Evolutionary conservation across 2,797 vertebrate genomes (phyloP).

Genomic region (Poecilia wingei): DNA sequence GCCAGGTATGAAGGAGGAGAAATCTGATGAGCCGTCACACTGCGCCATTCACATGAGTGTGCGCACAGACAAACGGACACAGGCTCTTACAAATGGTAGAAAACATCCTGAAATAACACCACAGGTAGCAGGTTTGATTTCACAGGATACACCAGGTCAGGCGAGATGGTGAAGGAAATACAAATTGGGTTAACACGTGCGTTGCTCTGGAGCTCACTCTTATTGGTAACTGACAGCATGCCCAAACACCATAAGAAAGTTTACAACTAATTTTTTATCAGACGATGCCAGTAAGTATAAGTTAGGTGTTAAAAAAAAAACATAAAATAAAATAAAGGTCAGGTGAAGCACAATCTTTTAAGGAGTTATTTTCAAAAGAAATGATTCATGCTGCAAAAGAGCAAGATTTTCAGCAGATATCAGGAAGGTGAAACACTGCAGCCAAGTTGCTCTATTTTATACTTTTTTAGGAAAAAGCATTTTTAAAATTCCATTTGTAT

Average conservation of each 20-base stretch:
- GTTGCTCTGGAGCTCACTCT: slow-evolving; percentile 32
- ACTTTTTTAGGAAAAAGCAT: neutral
- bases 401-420: neutral
- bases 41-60: slow-evolving; percentile 54
- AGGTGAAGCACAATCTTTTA: neutral
- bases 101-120: slow-evolving; percentile 87
- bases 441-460: neutral
- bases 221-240: neutral
- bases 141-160: slow-evolving; percentile 79
- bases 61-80: slow-evolving; percentile 33
- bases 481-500: neutral
- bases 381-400: neutral
- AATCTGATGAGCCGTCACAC: slow-evolving; percentile 79
- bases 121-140: slow-evolving; percentile 76
- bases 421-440: neutral
- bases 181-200: slow-evolving; percentile 73
- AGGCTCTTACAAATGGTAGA: slow-evolving; percentile 62
- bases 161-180: slow-evolving; percentile 77
- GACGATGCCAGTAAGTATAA: neutral
- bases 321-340: neutral
- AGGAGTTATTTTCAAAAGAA: neutral
- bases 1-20: slow-evolving; percentile 73
- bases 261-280: neutral
- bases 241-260: neutral
- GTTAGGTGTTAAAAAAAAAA: neutral